Base-by-base conservation (phyloP, 2,888 invertebrate species). In the Lepidochrysops patricia region DNA sequence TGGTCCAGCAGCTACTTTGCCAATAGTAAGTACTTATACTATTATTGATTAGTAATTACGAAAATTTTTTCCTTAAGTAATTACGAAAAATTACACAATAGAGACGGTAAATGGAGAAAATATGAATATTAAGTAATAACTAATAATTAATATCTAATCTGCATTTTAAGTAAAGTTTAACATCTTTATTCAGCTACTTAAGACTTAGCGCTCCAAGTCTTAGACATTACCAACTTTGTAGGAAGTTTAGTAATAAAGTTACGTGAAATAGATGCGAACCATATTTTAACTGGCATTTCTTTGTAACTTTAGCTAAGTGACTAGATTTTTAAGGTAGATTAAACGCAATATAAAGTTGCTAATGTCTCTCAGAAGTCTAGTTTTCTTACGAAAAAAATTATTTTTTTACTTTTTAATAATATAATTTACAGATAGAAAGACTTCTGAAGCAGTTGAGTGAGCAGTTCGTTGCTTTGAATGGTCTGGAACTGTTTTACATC, bases 401-500 rank as follows among this genome's bases (percentile, higher is more conserved):
- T n/a, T n/a, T n/a, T n/a, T n/a, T n/a, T n/a, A n/a, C n/a, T n/a
- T n/a, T n/a, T n/a, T n/a, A n/a, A n/a, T n/a, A n/a, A n/a, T n/a
- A 2, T 57, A 57, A 50, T 66, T 76, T 73, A 37, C 73, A 92
- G 92, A 82, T 92, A 61, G 90, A 90, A 61, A 84, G 93, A 54
- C 82, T 93, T 27, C 90, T 91, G 62, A 90, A 90, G 66, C 92
- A 92, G 75, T 86, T 93, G 62, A 84, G 84, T 50, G 89, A 90
- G 29, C 89, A 91, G 66, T 88, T 86, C 32, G 82, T 92, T 5
- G 91, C 91, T 2, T 74, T 93, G 35, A 91, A 91, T 26, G 93
- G 93, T 43, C 87, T 86, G 64, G 89, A 90, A 5, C 90, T 92
- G 64, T 93, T 91, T 68, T 77, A 84, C 35, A 72, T 93, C 6